Percentiles rank a stretch among this genome's conserved stretches.
Evolutionary conservation across 2,797 vertebrate genomes (phyloP).

Genomic region (Sebastes glaucus): DNA sequence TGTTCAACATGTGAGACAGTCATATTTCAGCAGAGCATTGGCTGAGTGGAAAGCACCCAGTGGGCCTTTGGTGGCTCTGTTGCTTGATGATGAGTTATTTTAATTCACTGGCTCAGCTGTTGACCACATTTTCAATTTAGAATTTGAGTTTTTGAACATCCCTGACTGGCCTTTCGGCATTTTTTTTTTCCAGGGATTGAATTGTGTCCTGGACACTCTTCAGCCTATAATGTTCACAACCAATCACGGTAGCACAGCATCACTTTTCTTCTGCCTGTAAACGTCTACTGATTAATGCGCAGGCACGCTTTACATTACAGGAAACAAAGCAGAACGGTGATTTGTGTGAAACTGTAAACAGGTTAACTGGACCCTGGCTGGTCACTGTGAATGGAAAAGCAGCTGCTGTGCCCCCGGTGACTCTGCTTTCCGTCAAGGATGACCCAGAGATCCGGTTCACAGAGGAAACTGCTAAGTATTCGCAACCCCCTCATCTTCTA

Average conservation of each 20-base stretch:
- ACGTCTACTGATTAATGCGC: neutral
- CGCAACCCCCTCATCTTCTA: neutral
- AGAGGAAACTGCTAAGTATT: conserved; percentile 33
- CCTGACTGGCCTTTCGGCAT: neutral
- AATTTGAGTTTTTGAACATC: neutral
- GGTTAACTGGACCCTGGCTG: neutral
- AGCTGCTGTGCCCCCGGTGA: neutral
- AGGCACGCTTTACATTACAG: neutral
- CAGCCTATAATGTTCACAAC: neutral
- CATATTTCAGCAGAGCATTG: conserved; percentile 1
- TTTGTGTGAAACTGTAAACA: conserved; percentile 10
- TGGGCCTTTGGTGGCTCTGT: neutral
- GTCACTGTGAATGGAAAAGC: neutral
- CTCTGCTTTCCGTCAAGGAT: conserved; percentile 16
- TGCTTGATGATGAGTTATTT: conserved; percentile 12
- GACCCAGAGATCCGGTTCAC: conserved; percentile 22
- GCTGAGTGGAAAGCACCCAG: neutral
- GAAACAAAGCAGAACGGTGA: neutral
- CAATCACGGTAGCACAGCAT: neutral
- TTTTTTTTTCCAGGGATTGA: neutral
- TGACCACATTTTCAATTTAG: neutral
- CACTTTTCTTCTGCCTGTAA: neutral
- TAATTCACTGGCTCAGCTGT: conserved; percentile 19
- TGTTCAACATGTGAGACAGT: conserved; percentile 23
- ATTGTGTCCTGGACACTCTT: neutral